Conservation (phyloP, 2,888 invertebrate genomes). For the Ophion ellenae region DNA sequence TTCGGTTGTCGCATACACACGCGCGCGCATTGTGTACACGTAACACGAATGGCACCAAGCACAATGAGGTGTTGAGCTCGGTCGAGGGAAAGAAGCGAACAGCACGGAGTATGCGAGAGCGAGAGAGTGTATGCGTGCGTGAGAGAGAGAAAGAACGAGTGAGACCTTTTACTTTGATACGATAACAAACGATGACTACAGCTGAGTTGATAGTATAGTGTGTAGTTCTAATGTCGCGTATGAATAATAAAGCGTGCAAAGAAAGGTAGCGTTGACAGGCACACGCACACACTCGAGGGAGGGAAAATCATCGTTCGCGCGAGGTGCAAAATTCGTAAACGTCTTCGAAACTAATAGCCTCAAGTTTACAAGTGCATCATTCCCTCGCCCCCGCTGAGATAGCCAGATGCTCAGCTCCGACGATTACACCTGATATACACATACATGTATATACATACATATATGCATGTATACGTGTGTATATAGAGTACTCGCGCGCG, state of each 20-base stretch:
- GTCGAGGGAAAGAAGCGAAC: neutral
- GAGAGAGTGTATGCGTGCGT: neutral
- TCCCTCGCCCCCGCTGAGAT: constrained; percentile 1
- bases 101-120: neutral
- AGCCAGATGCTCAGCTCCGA: constrained; percentile 58
- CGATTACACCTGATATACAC: constrained; percentile 51
- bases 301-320: neutral
- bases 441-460: constrained; percentile 30
- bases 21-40: constrained; percentile 49
- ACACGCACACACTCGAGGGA: neutral
- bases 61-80: constrained; percentile 23
- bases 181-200: constrained; percentile 76
- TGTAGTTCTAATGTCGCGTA: constrained; percentile 37
- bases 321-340: neutral
- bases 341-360: constrained; percentile 14
- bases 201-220: constrained; percentile 70
- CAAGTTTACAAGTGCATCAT: constrained; percentile 46
- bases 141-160: constrained; percentile 36
- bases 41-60: constrained; percentile 42
- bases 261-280: neutral
- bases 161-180: constrained; percentile 64
- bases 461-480: constrained; percentile 15
- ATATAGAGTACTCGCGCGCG: constrained; percentile 4
- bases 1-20: constrained; percentile 47
- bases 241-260: constrained; percentile 22